Conservation (phyloP, 2,888 invertebrate genomes). For the Drosophila picticornis region DNA sequence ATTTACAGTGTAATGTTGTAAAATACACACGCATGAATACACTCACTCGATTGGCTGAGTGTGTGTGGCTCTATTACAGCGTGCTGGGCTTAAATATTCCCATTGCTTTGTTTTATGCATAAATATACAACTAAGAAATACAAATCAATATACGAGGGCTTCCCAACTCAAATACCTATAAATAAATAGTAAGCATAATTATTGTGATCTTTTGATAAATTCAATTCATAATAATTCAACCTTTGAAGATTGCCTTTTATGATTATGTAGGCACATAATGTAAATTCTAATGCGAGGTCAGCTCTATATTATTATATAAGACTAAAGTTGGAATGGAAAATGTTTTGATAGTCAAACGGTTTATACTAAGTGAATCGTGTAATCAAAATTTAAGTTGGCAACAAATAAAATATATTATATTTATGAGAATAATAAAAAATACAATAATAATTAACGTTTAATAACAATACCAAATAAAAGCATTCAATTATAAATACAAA, state of each 20-base stretch:
- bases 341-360: not conserved
- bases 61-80: slow-evolving; percentile 26
- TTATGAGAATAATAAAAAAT: not conserved
- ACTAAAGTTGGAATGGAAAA: not conserved
- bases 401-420: too few relatives aligned
- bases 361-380: not conserved
- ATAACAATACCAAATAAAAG: not conserved
- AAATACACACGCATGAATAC: not conserved
- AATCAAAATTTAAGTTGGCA: not conserved
- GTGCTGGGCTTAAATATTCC: slow-evolving; percentile 47
- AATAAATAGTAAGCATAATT: not conserved
- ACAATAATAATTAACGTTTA: not conserved
- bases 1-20: slow-evolving; percentile 10
- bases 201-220: slow-evolving; percentile 1
- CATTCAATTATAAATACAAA: not conserved
- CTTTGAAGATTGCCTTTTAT: slow-evolving; percentile 15
- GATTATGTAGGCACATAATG: not conserved
- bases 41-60: not conserved
- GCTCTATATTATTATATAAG: not conserved
- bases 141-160: slow-evolving; percentile 16
- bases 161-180: slow-evolving; percentile 1
- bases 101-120: slow-evolving; percentile 28
- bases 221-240: slow-evolving; percentile 1
- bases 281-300: not conserved
- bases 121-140: slow-evolving; percentile 7